Evolutionary conservation across 2,888 invertebrate genomes (phyloP), one percentile per base, ranked within the genome.

Genomic region (Parnassius orleans): DNA sequence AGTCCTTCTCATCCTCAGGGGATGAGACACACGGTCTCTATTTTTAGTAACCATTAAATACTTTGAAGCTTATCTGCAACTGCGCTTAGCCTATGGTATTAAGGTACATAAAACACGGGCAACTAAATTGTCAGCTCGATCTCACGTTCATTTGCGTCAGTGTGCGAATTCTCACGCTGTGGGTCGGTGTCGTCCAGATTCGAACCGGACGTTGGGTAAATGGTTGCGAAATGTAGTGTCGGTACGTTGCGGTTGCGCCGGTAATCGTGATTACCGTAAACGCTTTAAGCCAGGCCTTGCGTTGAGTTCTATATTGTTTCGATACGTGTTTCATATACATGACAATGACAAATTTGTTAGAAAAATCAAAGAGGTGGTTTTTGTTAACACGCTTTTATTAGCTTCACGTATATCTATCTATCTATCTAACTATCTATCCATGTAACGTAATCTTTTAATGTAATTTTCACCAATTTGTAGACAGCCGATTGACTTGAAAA

Each of bases 131-230:
- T 71, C 65, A 68, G 71, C 72, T 57, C 43, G 24, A 11, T 10
- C 10, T 10, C 77, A 77, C 77, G 78, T 76, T 76, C 72, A 61
- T 65, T 77, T 82, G 77, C 81, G 76, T 74, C 81, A 83, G 78
- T 43, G 73, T 76, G 74, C 68, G 57, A 66, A 78, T 73, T 87
- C 87, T 83, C 86, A 86, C 86, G 86, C 73, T 74, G 72, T 73
- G 70, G 72, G 72, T 9, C 48, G 67, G 77, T 76, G 77, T 80
- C 80, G 77, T 80, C 79, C 73, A 67, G 79, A 78, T 77, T 61
- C 71, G 73, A 75, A 78, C 81, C 81, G 84, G 84, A 81, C 81
- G 78, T 85, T 84, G 79, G 68, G 77, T 15, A 53, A 82, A 80
- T 66, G 65, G 67, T 87, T 86, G 82, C 80, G 67, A 81, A 79